phyloP scores from a whole-genome alignment of 2,113 vertebrate genomes.

The Redunca redunca region DNA sequence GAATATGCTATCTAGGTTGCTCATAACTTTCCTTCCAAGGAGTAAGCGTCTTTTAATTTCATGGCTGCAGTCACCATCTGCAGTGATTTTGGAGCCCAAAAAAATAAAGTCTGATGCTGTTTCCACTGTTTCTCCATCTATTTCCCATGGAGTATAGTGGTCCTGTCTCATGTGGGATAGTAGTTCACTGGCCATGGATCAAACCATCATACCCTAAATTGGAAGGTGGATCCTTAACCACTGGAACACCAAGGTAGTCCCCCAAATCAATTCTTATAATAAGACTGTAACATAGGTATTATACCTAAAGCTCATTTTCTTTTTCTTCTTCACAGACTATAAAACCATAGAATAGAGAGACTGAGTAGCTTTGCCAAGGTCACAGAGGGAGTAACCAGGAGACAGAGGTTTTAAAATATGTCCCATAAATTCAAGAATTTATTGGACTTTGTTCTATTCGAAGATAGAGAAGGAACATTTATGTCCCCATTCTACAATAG shows the following conservation, averaged over 20 bases:
- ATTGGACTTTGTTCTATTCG: background rate
- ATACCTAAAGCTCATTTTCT: background rate
- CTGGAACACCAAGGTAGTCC: background rate
- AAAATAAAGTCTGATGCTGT: no score
- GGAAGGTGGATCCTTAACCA: background rate
- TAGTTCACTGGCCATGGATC: background rate
- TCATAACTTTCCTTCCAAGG: no score
- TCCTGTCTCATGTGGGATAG: background rate
- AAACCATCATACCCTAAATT: background rate
- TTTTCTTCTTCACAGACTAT: background rate
- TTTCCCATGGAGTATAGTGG: background rate
- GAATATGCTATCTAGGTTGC: no score
- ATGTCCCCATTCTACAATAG: background rate
- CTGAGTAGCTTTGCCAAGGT: background rate
- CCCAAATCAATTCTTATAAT: background rate
- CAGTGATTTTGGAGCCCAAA: no score
- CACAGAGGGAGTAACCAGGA: fast-evolving
- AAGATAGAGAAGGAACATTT: background rate
- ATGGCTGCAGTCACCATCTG: no score
- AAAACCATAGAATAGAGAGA: background rate
- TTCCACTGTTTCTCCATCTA: no score
- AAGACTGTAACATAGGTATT: background rate
- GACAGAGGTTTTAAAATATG: background rate
- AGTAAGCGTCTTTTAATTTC: no score
- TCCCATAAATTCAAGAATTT: background rate